These are phyloP conservation scores for Macrosoma leucophasiata DNA, from an alignment of 2,888 invertebrate species.

Conservation along the genomic window DNA sequence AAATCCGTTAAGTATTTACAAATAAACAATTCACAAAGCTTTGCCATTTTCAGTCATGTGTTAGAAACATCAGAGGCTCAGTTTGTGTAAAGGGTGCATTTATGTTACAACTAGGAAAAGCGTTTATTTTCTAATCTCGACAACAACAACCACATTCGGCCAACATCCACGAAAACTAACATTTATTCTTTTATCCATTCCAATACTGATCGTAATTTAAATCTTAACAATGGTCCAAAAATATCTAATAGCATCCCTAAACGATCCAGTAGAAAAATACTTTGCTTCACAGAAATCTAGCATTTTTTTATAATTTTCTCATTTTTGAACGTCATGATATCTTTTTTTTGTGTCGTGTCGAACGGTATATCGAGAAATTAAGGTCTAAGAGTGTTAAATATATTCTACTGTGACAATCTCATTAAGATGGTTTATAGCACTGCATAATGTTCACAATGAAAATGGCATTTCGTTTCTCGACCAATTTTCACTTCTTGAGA, in stretches of 20 bases:
- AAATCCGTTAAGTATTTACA: too few species aligned
- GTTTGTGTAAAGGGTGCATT: conserved; percentile 44
- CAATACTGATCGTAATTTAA: conserved; percentile 69
- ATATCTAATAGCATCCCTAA: conserved; percentile 72
- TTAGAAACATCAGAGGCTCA: too few species aligned
- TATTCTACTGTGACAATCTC: conserved; percentile 65
- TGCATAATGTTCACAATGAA: conserved; percentile 56
- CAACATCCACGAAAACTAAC: conserved; percentile 60
- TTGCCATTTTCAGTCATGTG: too few species aligned
- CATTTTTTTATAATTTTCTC: conserved; percentile 44
- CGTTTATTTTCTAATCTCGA: conserved; percentile 47
- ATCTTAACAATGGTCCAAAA: conserved; percentile 75
- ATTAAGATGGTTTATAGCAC: conserved; percentile 43
- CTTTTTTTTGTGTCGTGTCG: conserved; percentile 39
- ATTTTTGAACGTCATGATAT: conserved; percentile 37
- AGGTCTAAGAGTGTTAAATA: conserved; percentile 68
- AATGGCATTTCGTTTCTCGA: too few species aligned
- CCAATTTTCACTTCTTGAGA: too few species aligned
- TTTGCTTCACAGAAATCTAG: conserved; percentile 64
- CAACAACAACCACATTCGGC: conserved; percentile 45
- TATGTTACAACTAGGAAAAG: conserved; percentile 50
- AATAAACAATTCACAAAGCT: too few species aligned
- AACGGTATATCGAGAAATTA: conserved; percentile 46
- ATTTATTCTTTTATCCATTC: conserved; percentile 45
- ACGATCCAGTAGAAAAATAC: conserved; percentile 75